Conservation (phyloP, 2,797 vertebrate species). For the Salmo trutta region DNA sequence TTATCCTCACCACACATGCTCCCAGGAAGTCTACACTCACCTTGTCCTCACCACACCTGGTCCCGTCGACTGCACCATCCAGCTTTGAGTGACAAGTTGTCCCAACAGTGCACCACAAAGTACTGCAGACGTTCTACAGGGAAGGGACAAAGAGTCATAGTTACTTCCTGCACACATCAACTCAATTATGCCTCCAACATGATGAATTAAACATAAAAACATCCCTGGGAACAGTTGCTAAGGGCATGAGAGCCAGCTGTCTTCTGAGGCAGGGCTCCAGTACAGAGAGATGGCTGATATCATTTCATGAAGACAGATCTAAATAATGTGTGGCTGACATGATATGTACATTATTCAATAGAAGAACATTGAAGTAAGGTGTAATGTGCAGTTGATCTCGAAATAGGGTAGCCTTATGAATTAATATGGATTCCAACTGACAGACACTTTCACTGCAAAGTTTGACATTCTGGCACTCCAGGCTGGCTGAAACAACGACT, state of each 20-base stretch:
- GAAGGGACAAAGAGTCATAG: conserved; percentile 11
- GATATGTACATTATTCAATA: background rate
- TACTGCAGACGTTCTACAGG: conserved; percentile 87
- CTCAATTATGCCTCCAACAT: background rate
- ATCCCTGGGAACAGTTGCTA: background rate
- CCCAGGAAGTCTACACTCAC: conserved; percentile 72
- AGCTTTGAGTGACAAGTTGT: conserved; percentile 95
- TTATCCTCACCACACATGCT: conserved; percentile 79
- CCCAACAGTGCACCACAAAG: conserved; percentile 93
- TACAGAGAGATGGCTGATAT: background rate
- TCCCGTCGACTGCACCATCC: conserved; percentile 93
- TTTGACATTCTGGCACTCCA: background rate
- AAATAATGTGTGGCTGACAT: background rate
- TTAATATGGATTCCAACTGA: background rate
- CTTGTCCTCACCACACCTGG: conserved; percentile 86
- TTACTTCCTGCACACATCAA: background rate
- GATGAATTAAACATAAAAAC: background rate
- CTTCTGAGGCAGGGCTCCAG: background rate
- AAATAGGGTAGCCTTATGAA: background rate
- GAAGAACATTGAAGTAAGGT: background rate
- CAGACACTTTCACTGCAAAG: background rate
- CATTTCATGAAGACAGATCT: background rate
- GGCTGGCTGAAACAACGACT: too few species aligned
- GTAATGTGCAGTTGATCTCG: background rate
- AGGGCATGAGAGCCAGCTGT: background rate